Evolutionary conservation across 2,113 vertebrate species (phyloP), one percentile per base, ranked within the genome.

Genomic region (Chlorodrepanis virens): DNA sequence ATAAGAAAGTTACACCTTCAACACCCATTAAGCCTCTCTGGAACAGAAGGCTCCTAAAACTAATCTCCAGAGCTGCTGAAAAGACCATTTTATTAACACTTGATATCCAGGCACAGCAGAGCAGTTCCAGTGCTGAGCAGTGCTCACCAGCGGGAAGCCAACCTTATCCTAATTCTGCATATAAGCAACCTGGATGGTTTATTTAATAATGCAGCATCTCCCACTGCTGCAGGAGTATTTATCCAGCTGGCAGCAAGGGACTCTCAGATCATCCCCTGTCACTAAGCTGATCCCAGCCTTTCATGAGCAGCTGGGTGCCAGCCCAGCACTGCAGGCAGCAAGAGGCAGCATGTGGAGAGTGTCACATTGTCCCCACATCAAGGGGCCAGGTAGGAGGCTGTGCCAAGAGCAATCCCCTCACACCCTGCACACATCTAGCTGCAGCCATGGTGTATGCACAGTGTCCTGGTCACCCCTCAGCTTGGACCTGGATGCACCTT

Each of bases 121-220:
- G 37, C 0, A 0, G 25, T 61, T 61, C 64, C 68, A 83, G 45
- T 5, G 28, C 50, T 5, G 18, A 77, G 75, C 57, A 72, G 85
- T 1, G 6, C 57, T 81, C 10, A 6, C 15, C 82, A 65, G 89
- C 10, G 29, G 63, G 85, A 78, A 90, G 22, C 63, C 89, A 75
- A 74, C 27, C 35, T 81, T 47, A 52, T 20, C 54, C 89, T 89
- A 61, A 93, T 54, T 59, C 95, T 87, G 64, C 76, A 70, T 19
- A 17, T 39, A 74, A n/a, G 60, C 75, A 86, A 93, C 67, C 61
- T 57, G 22, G 79, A 70, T 47, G 64, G 45, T 63, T 90, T 92
- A 45, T 86, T 96, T 95, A 96, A 95, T 94, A 94, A 94, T 70
- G 80, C 89, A 95, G 68, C 59, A 6, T 53, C 94, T 95, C 93